A percentile compares a stretch with the other conserved stretches of the same genome.
Conservation (phyloP, 2,888 invertebrate species). For the Bellardia bayeri region DNA sequence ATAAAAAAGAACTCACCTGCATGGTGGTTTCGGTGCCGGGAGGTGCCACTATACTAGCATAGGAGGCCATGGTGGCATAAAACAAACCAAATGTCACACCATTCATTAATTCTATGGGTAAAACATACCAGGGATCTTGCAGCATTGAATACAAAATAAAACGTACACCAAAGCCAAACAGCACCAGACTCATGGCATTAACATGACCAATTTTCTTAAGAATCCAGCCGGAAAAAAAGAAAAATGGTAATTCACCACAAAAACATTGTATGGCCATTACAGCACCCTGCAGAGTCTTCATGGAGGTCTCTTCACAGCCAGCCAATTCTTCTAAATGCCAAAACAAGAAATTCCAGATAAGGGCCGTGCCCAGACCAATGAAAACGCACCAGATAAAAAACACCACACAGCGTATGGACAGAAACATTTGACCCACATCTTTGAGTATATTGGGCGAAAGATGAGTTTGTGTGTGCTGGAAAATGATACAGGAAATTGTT, state of each 20-base stretch:
- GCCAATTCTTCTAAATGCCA: conserved; percentile 93
- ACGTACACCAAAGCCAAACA: conserved; percentile 91
- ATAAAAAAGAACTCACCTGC: conserved; percentile 86
- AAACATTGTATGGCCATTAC: conserved; percentile 92
- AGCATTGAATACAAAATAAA: conserved; percentile 93
- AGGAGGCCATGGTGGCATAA: conserved; percentile 94
- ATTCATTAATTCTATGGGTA: conserved; percentile 94
- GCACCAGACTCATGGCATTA: conserved; percentile 92
- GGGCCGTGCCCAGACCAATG: conserved; percentile 92
- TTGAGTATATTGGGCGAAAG: conserved; percentile 88
- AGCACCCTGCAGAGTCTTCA: conserved; percentile 91
- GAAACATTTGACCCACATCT: conserved; percentile 88
- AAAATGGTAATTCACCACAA: conserved; percentile 93
- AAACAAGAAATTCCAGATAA: conserved; percentile 95
- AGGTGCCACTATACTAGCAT: conserved; percentile 92
- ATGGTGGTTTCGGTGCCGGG: conserved; percentile 94
- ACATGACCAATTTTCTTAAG: conserved; percentile 92
- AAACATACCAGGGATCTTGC: conserved; percentile 91
- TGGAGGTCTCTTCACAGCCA: conserved; percentile 85
- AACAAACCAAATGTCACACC: conserved; percentile 95
- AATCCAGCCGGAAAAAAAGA: conserved; percentile 92
- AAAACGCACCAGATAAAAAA: conserved; percentile 92
- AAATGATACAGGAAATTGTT: conserved; percentile 14
- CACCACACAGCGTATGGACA: conserved; percentile 88
- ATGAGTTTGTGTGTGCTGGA: conserved; percentile 87